Evolutionary conservation across 2,113 vertebrate genomes (phyloP).

Genomic region (Centropus bengalensis): DNA sequence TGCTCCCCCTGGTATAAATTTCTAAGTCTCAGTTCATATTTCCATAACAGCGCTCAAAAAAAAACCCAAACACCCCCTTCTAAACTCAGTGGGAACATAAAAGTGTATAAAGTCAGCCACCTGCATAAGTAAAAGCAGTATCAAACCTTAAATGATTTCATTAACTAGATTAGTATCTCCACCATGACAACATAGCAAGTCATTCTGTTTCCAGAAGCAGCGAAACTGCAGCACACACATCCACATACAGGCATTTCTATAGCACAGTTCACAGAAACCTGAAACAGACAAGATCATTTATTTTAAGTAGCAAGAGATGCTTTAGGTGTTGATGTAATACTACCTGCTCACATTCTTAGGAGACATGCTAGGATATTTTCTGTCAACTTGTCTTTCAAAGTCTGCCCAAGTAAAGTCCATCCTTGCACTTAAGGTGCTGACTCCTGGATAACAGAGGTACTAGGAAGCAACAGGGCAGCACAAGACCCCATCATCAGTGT

Average conservation of each 20-base stretch:
- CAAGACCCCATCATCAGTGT: background rate
- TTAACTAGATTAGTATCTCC: background rate
- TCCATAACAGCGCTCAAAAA: background rate
- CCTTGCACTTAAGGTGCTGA: background rate
- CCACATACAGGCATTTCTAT: background rate
- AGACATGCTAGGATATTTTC: background rate
- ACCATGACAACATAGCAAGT: accelerated
- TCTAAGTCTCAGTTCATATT: background rate
- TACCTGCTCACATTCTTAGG: background rate
- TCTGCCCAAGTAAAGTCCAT: background rate
- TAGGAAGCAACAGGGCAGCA: background rate
- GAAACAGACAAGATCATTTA: background rate
- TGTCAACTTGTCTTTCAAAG: background rate
- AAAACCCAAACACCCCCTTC: background rate
- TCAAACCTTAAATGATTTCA: background rate
- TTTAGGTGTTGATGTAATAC: background rate
- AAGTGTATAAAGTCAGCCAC: background rate
- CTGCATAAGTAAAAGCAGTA: background rate
- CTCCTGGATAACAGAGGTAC: background rate
- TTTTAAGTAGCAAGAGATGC: background rate
- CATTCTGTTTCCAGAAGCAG: background rate
- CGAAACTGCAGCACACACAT: background rate
- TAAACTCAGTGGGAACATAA: background rate
- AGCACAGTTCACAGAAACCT: background rate
- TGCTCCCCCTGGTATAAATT: background rate